phyloP scores from a whole-genome alignment of 2,797 vertebrate species.

The Rhyacichthys aspro region DNA sequence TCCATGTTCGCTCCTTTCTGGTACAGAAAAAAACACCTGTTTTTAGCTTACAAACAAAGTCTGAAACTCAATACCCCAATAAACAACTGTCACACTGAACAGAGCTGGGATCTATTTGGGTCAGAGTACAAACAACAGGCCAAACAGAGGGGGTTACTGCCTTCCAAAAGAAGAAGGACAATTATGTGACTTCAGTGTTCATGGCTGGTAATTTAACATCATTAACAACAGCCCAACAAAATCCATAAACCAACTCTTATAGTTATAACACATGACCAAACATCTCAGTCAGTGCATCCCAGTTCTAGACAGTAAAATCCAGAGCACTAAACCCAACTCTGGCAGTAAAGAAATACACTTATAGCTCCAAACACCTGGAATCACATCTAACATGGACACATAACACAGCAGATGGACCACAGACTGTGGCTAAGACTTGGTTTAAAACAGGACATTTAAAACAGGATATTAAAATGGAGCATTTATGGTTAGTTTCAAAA shows the following conservation, averaged over 20 bases:
- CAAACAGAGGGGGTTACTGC: conserved; percentile 32
- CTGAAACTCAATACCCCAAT: conserved; percentile 4
- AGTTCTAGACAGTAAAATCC: conserved; percentile 48
- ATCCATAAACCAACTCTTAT: conserved; percentile 57
- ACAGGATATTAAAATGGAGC: conserved; percentile 5
- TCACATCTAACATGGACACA: conserved; percentile 52
- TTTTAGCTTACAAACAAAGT: too few species aligned
- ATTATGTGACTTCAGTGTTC: too few species aligned
- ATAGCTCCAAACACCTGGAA: conserved; percentile 61
- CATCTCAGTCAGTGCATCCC: conserved; percentile 63
- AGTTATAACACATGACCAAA: conserved; percentile 67
- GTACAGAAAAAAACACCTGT: neutral
- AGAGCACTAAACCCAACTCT: conserved; percentile 33
- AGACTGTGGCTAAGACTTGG: neutral
- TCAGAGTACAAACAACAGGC: conserved; percentile 38
- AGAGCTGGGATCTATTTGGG: conserved; percentile 39
- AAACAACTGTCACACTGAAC: conserved; percentile 46
- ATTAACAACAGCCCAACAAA: conserved; percentile 59
- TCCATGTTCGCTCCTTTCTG: too few species aligned
- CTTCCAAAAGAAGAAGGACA: conserved; percentile 26
- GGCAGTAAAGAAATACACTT: conserved; percentile 53
- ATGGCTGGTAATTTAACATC: too few species aligned
- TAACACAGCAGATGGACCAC: conserved; percentile 46
- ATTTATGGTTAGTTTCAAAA: conserved; percentile 17
- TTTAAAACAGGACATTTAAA: conserved; percentile 8